A percentile compares a stretch with the other conserved stretches of the same genome.
Evolutionary conservation across 2,113 vertebrate species (phyloP).

Genomic region (Microcebus jonahi): DNA sequence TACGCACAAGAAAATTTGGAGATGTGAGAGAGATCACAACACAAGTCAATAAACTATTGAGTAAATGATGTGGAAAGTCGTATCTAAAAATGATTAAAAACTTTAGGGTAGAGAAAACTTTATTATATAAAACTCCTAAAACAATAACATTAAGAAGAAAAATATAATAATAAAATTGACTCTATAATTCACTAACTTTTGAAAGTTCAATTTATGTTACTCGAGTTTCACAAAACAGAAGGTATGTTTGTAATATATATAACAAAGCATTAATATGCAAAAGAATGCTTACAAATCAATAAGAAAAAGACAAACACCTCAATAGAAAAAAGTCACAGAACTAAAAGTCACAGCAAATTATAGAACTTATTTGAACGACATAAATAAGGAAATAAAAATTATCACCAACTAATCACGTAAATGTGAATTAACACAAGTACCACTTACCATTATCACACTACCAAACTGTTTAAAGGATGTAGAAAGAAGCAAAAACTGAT

Average conservation of each 20-base stretch:
- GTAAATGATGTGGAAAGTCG: not conserved
- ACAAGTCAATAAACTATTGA: constrained; percentile 30
- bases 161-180: not conserved
- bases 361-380: not conserved
- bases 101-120: not conserved
- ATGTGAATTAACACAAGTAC: not conserved
- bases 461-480: not conserved
- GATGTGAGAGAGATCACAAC: not conserved
- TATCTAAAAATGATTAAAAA: not conserved
- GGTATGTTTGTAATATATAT: not conserved
- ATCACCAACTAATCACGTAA: not conserved
- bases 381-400: constrained; percentile 30
- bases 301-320: not conserved
- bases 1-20: not conserved
- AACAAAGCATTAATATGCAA: not conserved
- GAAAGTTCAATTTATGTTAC: constrained; percentile 2
- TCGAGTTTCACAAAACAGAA: not conserved
- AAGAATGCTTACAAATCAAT: not conserved
- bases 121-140: not conserved
- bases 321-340: not conserved
- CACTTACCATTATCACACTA: not conserved
- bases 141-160: not conserved
- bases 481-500: not conserved
- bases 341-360: not conserved
- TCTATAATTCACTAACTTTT: constrained; percentile 11